Percentiles rank a stretch among this genome's conserved stretches.
Conservation (phyloP, 1,140 invertebrate species). For the Globodera ellingtonae region DNA sequence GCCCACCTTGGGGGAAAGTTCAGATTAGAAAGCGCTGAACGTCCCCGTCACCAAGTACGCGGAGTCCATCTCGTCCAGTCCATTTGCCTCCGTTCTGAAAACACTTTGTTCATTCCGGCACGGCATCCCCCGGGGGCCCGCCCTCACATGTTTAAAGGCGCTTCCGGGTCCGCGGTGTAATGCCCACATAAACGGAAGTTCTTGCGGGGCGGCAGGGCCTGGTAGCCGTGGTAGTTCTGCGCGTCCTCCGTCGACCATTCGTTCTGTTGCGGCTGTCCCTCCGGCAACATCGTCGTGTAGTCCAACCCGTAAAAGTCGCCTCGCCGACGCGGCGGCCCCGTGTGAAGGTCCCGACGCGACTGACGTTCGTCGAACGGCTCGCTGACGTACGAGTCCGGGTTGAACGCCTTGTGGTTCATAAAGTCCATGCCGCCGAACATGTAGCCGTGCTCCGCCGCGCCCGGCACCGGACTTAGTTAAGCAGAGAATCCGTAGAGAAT, state of each 20-base stretch:
- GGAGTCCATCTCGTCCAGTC: slow-evolving; percentile 35
- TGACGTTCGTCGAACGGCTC: slow-evolving; percentile 30
- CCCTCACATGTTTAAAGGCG: slow-evolving; percentile 49
- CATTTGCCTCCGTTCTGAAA: slow-evolving; percentile 23
- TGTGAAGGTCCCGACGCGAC: slow-evolving; percentile 24
- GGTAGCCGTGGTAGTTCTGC: slow-evolving; percentile 51
- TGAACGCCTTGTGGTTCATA: slow-evolving; percentile 41
- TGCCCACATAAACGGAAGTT: slow-evolving; percentile 26
- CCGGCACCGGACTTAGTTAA: slow-evolving; percentile 43
- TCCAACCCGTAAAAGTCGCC: slow-evolving; percentile 47
- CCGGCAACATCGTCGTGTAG: slow-evolving; percentile 34
- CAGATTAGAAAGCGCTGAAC: slow-evolving; percentile 27
- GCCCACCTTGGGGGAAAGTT: slow-evolving; percentile 51
- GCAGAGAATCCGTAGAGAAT: no score
- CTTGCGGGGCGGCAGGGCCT: slow-evolving; percentile 50
- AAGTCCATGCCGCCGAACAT: slow-evolving; percentile 63
- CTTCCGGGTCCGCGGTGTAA: slow-evolving; percentile 57
- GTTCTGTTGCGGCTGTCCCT: slow-evolving; percentile 11
- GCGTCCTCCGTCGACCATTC: slow-evolving; percentile 27
- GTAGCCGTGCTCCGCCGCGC: slow-evolving; percentile 54
- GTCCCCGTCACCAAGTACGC: neutral
- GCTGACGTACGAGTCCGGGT: slow-evolving; percentile 27
- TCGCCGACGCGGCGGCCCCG: slow-evolving; percentile 26
- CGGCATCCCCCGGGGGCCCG: no score
- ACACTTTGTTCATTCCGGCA: slow-evolving; percentile 1